A percentile compares a stretch with the other conserved stretches of the same genome.
phyloP scores from a whole-genome alignment of 2,888 invertebrate genomes.

The Drosophila anceps region DNA sequence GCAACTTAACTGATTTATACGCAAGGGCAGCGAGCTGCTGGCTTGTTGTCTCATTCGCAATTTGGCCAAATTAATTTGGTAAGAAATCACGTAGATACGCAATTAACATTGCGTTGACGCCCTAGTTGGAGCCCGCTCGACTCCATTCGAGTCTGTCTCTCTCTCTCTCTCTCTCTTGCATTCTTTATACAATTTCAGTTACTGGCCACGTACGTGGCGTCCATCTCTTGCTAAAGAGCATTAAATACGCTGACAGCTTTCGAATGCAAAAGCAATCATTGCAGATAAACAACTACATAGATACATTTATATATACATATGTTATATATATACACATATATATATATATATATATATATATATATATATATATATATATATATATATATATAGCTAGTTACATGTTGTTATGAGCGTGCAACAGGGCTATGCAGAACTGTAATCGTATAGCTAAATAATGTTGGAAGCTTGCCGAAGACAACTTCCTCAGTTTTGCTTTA shows the following conservation, averaged over 20 bases:
- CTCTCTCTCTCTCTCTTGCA: slow-evolving; percentile 3
- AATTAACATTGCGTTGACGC: slow-evolving; percentile 79
- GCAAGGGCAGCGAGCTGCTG: background rate
- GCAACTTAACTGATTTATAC: slow-evolving; percentile 78
- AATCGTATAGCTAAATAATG: background rate
- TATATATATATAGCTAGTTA: slow-evolving; percentile 18
- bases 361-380: background rate
- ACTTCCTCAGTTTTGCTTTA: background rate
- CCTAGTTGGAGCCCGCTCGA: slow-evolving; percentile 24
- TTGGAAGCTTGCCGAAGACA: background rate
- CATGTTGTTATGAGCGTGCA: slow-evolving; percentile 37
- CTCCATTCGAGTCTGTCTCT: background rate
- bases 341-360: slow-evolving; percentile 2
- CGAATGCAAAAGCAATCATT: slow-evolving; percentile 54
- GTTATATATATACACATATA: background rate
- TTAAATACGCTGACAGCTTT: slow-evolving; percentile 72
- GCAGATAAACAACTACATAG: slow-evolving; percentile 30
- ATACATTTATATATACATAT: background rate
- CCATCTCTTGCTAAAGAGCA: slow-evolving; percentile 70
- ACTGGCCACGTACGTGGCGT: slow-evolving; percentile 71
- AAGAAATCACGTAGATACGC: slow-evolving; percentile 84
- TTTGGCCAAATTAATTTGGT: slow-evolving; percentile 83
- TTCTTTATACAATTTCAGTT: slow-evolving; percentile 51
- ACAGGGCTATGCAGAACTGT: slow-evolving; percentile 13
- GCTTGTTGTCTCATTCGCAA: slow-evolving; percentile 60